Conservation (phyloP, 2,113 vertebrate species). For the Paramisgurnus dabryanus region DNA sequence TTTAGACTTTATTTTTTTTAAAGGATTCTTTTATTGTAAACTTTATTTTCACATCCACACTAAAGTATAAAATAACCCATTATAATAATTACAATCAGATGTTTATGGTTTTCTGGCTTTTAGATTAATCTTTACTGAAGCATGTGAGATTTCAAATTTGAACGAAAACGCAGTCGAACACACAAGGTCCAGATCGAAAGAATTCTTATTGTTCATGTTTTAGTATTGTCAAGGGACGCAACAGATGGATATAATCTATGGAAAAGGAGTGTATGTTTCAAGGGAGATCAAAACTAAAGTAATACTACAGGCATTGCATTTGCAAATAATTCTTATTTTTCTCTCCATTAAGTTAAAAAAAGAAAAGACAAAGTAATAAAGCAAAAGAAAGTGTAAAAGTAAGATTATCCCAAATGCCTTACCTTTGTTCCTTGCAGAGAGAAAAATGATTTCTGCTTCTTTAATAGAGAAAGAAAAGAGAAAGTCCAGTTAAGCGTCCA, state of each 20-base stretch:
- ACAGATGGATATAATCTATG: neutral
- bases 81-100: neutral
- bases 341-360: neutral
- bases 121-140: no score
- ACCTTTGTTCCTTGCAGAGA: conserved; percentile 38
- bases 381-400: conserved; percentile 1
- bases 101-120: no score
- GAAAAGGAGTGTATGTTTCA: neutral
- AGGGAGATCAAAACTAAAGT: no score
- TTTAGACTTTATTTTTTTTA: neutral
- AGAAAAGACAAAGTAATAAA: neutral
- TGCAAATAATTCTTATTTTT: neutral
- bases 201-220: neutral
- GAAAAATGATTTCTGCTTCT: conserved; percentile 27
- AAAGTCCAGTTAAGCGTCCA: conserved; percentile 2
- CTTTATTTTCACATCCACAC: neutral
- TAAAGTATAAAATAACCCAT: neutral
- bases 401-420: conserved; percentile 23
- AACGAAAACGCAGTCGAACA: neutral
- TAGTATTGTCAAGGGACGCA: neutral
- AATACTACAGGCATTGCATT: neutral
- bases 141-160: neutral
- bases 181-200: neutral
- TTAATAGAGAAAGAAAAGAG: neutral
- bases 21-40: neutral